Conservation (phyloP, 2,888 invertebrate species). For the Apodemia zela region DNA sequence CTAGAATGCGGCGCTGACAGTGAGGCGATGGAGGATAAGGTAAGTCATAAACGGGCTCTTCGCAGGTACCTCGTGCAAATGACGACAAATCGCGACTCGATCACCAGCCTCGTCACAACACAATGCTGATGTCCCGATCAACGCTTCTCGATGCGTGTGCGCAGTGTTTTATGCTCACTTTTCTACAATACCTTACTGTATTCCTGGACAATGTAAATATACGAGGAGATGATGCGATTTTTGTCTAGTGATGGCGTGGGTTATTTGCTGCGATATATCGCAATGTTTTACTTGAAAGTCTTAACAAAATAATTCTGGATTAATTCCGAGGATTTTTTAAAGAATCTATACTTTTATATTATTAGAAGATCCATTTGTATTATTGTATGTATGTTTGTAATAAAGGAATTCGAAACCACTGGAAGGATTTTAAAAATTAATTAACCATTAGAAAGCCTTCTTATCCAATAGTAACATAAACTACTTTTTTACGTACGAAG, state of each 20-base stretch:
- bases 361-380: too few relatives aligned
- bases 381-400: too few relatives aligned
- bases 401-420: too few relatives aligned
- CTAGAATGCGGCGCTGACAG: conserved; percentile 53
- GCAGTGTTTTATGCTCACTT: conserved; percentile 68
- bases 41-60: conserved; percentile 59
- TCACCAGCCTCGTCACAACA: conserved; percentile 38
- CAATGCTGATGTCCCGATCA: conserved; percentile 53
- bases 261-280: conserved; percentile 35
- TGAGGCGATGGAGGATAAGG: conserved; percentile 68
- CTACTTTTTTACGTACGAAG: too few relatives aligned
- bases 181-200: conserved; percentile 67
- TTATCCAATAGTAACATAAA: too few relatives aligned
- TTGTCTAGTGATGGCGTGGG: conserved; percentile 75
- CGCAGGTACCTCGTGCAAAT: conserved; percentile 53
- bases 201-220: conserved; percentile 65
- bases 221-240: conserved; percentile 61
- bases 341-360: too few relatives aligned
- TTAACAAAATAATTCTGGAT: not conserved
- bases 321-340: not conserved
- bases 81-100: conserved; percentile 69
- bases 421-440: too few relatives aligned
- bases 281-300: conserved; percentile 24
- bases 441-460: too few relatives aligned
- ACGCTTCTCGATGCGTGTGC: conserved; percentile 60